Conservation (phyloP, 2,888 invertebrate species). For the Sturmia bella region DNA sequence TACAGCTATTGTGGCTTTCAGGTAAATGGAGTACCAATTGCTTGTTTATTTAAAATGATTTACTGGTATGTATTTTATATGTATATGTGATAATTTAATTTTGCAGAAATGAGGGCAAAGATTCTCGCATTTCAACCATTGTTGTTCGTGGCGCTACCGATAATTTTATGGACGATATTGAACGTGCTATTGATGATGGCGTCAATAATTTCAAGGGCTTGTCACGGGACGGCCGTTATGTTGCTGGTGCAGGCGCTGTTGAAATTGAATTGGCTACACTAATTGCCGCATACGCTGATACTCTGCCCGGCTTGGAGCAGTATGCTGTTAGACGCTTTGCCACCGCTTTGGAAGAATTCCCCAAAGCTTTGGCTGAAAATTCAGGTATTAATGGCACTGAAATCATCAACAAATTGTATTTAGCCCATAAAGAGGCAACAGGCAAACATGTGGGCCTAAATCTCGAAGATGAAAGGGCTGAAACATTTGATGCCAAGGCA, state of each 20-base stretch:
- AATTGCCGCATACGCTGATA: constrained; percentile 93
- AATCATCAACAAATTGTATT: constrained; percentile 93
- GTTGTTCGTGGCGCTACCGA: constrained; percentile 98
- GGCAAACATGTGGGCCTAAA: constrained; percentile 92
- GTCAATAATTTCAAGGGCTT: constrained; percentile 98
- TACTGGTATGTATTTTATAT: constrained; percentile 8
- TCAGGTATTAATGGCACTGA: constrained; percentile 94
- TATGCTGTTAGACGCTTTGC: constrained; percentile 98
- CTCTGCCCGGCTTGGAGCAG: constrained; percentile 96
- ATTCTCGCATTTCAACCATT: constrained; percentile 95
- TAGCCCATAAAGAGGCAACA: constrained; percentile 92
- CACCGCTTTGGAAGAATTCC: constrained; percentile 92
- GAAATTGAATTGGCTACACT: constrained; percentile 96
- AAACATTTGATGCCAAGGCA: constrained; percentile 88
- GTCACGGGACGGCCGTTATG: constrained; percentile 87
- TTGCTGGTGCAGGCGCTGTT: constrained; percentile 97
- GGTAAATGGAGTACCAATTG: no score
- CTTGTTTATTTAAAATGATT: not conserved
- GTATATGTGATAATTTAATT: not conserved
- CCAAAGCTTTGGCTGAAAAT: constrained; percentile 96
- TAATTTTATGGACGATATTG: constrained; percentile 99
- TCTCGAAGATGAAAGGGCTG: constrained; percentile 89
- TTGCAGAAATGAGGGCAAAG: constrained; percentile 87
- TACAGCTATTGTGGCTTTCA: constrained; percentile 96
- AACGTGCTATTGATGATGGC: constrained; percentile 98